Base-by-base conservation (phyloP, 2,113 vertebrate species). In the Oxygymnocypris stewartii region DNA sequence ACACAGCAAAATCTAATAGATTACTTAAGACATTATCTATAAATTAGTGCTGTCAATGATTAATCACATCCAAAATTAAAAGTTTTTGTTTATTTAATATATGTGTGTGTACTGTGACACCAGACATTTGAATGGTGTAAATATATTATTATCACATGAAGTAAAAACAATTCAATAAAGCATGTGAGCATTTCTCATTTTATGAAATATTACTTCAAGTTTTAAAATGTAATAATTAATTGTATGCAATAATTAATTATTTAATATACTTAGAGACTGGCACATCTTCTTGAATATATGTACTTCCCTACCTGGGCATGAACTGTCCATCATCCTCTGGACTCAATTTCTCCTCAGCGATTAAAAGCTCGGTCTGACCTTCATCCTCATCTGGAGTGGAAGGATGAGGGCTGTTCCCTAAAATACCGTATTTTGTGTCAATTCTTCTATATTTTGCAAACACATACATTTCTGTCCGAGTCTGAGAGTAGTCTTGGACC, bases 281-380 rank as follows among this genome's bases (percentile, higher is more conserved):
- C 14, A 16, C 6, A 5, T 35, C 9, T 4, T 51, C 25, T 25
- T 18, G 12, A 47, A 14, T 10, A 80, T 40, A 10, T 13, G 35
- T 8, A 4, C 16, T 25, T 78, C 84, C 80, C 69, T 94, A 99
- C 98, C 98, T 97, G 75, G 97, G 95, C 97, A 99, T 99, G 75
- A 97, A 88, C 92, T 98, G 97, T 4, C 96, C 97, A 7, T 99
- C 98, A 85, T 99, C 97, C 90, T 99, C 98, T 0, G 98, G 98
- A 88, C 98, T 99, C 90, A 98, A 96, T 85, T 99, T 99, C 92
- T 99, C 98, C 92, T 99, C 98, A 0, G 97, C 98, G 0, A 99
- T 99, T 86, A 99, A 93, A 69, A 99, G 89, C 89, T 99, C 98
- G 0, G 97, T 95, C 94, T 98, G 97, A 91, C 96, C 96, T 89